Base-by-base conservation (phyloP, 2,113 vertebrate genomes). In the Psilopsiagon aymara region DNA sequence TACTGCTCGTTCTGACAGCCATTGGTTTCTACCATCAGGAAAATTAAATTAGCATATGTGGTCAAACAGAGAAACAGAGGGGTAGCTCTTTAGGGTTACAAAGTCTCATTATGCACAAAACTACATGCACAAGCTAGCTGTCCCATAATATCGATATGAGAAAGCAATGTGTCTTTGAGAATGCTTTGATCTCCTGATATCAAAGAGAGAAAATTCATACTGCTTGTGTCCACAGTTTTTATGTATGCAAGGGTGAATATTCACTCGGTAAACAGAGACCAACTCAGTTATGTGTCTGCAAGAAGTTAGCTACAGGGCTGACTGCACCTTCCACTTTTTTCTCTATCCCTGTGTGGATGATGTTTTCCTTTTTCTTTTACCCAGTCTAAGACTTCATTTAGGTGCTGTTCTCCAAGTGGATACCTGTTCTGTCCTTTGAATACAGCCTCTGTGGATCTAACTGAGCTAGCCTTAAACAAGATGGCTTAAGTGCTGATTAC, bases 31-130 rank as follows among this genome's bases (percentile, higher is more conserved):
- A 7, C 29, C 35, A 80, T 18, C 21, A 70, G 79, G 51, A 87
- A 93, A 93, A 91, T 76, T 47, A 60, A 95, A 93, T 33, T 78
- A 76, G n/a, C 57, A 33, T 24, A 49, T 52, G 52, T 35, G 33
- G 44, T 52, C 52, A 70, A 81, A 91, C 35, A 31, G 17, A 79
- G 47, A 80, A 84, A 66, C n/a, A n/a, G 55, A 82, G 47, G 57
- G 49, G 13, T 60, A 88, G 47, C 64, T 76, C 66, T 88, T 96
- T 79, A 73, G 82, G 44, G 35, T 81, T 57, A 68, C 88, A 78
- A 85, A 95, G 74, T 70, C 82, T 95, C 73, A 86, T 94, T 93
- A 92, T n/a, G 53, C 76, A 47, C 55, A 88, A 89, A 92, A 55
- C 52, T 88, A 86, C 24, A 44, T 14, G 63, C 73, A 59, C 52